These are phyloP conservation scores for Mastomys coucha DNA, from an alignment of 2,113 vertebrate genomes.

Conservation along the genomic window DNA sequence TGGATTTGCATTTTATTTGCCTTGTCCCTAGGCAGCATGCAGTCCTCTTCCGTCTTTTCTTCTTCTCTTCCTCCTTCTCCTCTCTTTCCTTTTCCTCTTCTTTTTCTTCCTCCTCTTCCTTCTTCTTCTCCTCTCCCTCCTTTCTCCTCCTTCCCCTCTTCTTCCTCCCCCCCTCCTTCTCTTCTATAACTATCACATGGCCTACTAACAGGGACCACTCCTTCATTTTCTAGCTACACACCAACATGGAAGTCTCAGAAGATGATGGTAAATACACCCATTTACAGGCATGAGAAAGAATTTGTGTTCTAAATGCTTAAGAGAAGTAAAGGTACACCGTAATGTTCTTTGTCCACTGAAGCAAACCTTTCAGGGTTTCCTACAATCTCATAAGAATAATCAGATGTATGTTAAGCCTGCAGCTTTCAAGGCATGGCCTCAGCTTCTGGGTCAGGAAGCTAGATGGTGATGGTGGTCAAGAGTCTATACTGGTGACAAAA, in stretches of 20 bases:
- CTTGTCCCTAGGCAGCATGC: not conserved
- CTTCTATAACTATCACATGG: not conserved
- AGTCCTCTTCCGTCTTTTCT: not conserved
- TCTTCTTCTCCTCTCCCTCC: too few species aligned
- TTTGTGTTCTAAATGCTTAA: not conserved
- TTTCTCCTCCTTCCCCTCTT: not conserved
- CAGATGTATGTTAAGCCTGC: not conserved
- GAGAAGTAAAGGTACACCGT: not conserved
- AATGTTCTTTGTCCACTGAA: not conserved
- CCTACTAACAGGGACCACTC: not conserved
- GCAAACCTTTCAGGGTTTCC: not conserved
- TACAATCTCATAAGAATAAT: not conserved
- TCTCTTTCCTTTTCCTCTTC: too few species aligned
- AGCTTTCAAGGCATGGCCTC: too few species aligned
- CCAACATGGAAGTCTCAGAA: not conserved
- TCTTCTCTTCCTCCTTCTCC: fast-evolving
- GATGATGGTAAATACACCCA: not conserved
- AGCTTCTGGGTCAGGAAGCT: not conserved
- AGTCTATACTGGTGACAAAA: not conserved
- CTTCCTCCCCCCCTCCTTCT: not conserved
- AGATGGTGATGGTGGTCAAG: not conserved
- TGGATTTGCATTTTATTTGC: constrained; percentile 21
- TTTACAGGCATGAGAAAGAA: not conserved
- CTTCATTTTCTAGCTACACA: not conserved
- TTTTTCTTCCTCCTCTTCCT: not conserved